Evolutionary conservation across 2,888 invertebrate species (phyloP).

Genomic region (Cinara cedri): DNA sequence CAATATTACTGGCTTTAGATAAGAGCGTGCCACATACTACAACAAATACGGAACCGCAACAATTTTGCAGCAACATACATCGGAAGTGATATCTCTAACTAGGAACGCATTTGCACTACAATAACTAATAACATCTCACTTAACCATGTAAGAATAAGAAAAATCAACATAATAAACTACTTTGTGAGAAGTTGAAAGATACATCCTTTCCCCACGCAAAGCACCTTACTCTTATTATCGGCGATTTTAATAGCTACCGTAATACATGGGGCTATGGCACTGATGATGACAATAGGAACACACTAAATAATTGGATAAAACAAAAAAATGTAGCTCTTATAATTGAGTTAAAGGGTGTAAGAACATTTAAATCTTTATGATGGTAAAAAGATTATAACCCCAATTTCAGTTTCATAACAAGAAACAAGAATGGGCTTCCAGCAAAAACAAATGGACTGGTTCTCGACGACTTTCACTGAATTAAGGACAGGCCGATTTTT

Average conservation of each 20-base stretch:
- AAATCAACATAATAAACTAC: slow-evolving; percentile 6
- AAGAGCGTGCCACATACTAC: background rate
- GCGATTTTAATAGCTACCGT: slow-evolving; percentile 5
- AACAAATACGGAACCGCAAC: slow-evolving; percentile 15
- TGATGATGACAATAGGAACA: slow-evolving; percentile 24
- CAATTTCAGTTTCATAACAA: slow-evolving; percentile 37
- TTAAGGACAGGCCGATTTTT: slow-evolving; percentile 19
- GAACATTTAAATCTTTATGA: slow-evolving; percentile 33
- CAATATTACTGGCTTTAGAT: background rate
- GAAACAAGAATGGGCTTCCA: slow-evolving; percentile 11
- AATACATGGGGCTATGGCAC: slow-evolving; percentile 31
- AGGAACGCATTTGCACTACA: background rate
- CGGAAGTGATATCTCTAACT: background rate
- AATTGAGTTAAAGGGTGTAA: slow-evolving; percentile 24
- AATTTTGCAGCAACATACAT: too few relatives aligned
- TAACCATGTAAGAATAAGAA: slow-evolving; percentile 15
- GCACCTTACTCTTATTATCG: slow-evolving; percentile 14
- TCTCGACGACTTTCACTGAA: slow-evolving; percentile 21
- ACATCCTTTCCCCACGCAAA: background rate
- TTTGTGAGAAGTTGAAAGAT: background rate
- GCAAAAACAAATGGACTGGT: slow-evolving; percentile 17
- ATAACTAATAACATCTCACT: slow-evolving; percentile 1
- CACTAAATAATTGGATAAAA: slow-evolving; percentile 29
- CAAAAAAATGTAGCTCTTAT: slow-evolving; percentile 34
- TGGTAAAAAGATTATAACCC: slow-evolving; percentile 31